Evolutionary conservation across 2,113 vertebrate species (phyloP), one percentile per base, ranked within the genome.

Genomic region (Romanogobio albipinnatus): DNA sequence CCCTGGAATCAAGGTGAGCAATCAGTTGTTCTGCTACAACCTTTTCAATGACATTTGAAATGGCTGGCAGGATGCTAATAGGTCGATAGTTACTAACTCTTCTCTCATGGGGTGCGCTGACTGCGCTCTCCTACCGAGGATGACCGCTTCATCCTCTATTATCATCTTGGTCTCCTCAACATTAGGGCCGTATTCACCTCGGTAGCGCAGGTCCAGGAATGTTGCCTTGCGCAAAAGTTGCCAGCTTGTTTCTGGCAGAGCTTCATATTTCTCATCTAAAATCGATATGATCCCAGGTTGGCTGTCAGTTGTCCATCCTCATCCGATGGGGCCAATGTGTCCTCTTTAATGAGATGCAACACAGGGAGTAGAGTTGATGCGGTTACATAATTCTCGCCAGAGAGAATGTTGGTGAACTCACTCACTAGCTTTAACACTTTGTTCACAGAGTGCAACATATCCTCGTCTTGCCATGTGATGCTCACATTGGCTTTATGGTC

Each of bases 201-300:
- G 6, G 14, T 33, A 68, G 29, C 15, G 14, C 13, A 4, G 62
- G 13, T 66, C 29, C 29, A 68, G 11, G 15, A 68, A 68, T 68
- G 29, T 36, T 5, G 24, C 13, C 61, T 64, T 62, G 24, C 9
- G 24, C n/a, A 64, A 26, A 13, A 62, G 24, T n/a, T 62, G 59
- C 59, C 9, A 10, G 59, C 59, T 62, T 62, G 59, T n/a, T 62
- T 62, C 59, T 62, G 59, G 59, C 59, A 62, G 59, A 62, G n/a
- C n/a, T 26, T 26, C 24, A 62, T 62, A 62, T 24, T 62, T 62
- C 22, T 62, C n/a, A 4, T 33, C 26, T 13, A 66, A 66, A 29
- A 29, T 66, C 3, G 11, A 26, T 13, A 66, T 5, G 24, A 29
- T 66, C 3, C 62, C 10, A 10, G n/a, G 62, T 29, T 64, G 24